Evolutionary conservation across 2,113 vertebrate genomes (phyloP), one percentile per base, ranked within the genome.

Genomic region (Salvelinus fontinalis): DNA sequence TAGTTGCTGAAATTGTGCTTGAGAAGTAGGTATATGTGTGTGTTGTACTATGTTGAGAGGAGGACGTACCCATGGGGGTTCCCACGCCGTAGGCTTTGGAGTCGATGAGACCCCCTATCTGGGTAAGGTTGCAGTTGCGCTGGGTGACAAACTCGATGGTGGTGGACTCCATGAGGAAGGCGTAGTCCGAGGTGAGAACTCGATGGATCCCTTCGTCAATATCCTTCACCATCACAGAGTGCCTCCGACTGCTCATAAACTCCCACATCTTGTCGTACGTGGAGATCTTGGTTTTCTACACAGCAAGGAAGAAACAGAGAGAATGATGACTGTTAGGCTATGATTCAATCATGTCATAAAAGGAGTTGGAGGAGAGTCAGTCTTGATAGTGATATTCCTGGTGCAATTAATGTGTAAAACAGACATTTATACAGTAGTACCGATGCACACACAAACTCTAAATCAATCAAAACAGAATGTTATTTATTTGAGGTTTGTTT

Each of bases 201-300:
- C 97, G 93, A 76, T 98, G 96, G 89, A 99, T 99, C 5, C 97
- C 97, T 89, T 99, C 97, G 74, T 99, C 97, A 75, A 98, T 95
- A 27, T 95, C 97, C 93, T 98, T 97, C 76, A 99, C 97, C 86
- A 99, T 95, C 79, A 97, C 97, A 3, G 97, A 97, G 79, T 97
- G 96, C 75, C 95, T 95, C 78, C 97, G 94, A 94, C 97, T 99
- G 91, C 96, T 99, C 97, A 99, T 99, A 89, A 99, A 99, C 75
- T 97, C 97, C 97, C 97, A 99, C 97, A 99, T 99, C 93, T 99
- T 99, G 87, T 99, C 97, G 2, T 99, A 98, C 0, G 97, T 99
- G 72, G 97, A 97, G 85, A 99, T 99, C 94, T 98, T 98, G 26
- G 96, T 98, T 94, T 98, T 99, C 97, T 99, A 92, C 26, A 16